phyloP scores from a whole-genome alignment of 2,797 vertebrate genomes.

The Lagodon rhomboides region DNA sequence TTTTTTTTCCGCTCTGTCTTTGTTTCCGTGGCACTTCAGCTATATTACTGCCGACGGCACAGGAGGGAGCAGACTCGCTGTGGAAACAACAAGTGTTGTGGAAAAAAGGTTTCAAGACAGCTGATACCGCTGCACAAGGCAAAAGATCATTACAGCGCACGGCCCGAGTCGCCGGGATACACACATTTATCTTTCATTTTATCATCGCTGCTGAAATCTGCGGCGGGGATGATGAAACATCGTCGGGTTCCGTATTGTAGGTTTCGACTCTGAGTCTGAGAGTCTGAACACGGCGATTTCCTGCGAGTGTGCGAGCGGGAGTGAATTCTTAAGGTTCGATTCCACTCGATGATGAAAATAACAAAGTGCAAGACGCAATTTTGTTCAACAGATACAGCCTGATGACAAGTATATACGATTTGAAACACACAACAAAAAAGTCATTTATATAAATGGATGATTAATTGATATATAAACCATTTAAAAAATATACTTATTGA shows the following conservation, averaged over 20 bases:
- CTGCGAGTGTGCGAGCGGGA: conserved; percentile 5
- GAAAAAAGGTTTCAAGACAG: conserved; percentile 21
- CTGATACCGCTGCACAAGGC: neutral
- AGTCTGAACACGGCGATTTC: conserved; percentile 22
- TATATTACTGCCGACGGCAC: neutral
- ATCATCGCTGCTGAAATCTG: conserved; percentile 1
- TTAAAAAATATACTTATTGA: no score
- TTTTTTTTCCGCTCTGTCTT: neutral
- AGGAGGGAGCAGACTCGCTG: neutral
- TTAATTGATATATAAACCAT: no score
- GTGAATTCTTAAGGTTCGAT: conserved; percentile 9
- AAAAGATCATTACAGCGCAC: neutral
- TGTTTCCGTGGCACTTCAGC: neutral
- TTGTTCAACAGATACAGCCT: conserved; percentile 6
- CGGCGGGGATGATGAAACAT: conserved; percentile 28
- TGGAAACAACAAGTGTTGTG: neutral
- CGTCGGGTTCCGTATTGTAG: neutral
- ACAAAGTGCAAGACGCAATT: neutral
- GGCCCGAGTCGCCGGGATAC: conserved; percentile 7
- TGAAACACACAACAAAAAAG: no score
- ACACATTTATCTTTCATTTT: conserved; percentile 14
- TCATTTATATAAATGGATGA: no score
- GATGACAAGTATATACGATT: neutral
- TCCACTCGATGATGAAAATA: neutral
- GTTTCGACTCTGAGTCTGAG: neutral